phyloP scores from a whole-genome alignment of 2,113 vertebrate genomes.

The Laticauda colubrina region DNA sequence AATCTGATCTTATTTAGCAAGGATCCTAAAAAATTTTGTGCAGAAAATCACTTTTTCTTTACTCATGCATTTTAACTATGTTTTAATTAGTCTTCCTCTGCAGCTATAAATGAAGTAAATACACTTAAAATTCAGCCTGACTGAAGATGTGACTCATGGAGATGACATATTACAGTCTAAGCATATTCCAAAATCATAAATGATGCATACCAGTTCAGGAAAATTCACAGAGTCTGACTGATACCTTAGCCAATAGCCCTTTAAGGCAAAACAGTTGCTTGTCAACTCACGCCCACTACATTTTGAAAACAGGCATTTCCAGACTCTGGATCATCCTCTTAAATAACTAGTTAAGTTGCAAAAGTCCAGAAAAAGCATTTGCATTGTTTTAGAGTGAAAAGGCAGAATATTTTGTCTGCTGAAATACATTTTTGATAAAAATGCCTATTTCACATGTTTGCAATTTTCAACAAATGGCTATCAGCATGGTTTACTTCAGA shows the following conservation, averaged over 20 bases:
- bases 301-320: conserved; percentile 46
- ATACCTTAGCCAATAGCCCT: not conserved
- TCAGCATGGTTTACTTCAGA: not conserved
- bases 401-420: conserved; percentile 17
- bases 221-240: accelerated
- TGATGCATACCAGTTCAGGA: conserved; percentile 20
- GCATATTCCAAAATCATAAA: not conserved
- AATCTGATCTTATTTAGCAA: not conserved
- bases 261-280: not conserved
- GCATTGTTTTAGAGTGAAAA: conserved; percentile 21
- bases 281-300: conserved; percentile 11
- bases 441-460: not conserved
- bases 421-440: not conserved
- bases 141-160: not conserved
- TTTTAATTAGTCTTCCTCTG: not conserved
- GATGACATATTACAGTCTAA: conserved; percentile 18
- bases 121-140: conserved; percentile 5
- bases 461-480: not conserved
- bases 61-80: accelerated
- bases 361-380: not conserved
- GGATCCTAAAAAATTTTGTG: not conserved
- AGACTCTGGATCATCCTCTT: not conserved
- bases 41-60: not conserved
- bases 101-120: accelerated
- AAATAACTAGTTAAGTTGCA: not conserved